Evolutionary conservation across 2,888 invertebrate genomes (phyloP).

Genomic region (Drosophila gaucha): DNA sequence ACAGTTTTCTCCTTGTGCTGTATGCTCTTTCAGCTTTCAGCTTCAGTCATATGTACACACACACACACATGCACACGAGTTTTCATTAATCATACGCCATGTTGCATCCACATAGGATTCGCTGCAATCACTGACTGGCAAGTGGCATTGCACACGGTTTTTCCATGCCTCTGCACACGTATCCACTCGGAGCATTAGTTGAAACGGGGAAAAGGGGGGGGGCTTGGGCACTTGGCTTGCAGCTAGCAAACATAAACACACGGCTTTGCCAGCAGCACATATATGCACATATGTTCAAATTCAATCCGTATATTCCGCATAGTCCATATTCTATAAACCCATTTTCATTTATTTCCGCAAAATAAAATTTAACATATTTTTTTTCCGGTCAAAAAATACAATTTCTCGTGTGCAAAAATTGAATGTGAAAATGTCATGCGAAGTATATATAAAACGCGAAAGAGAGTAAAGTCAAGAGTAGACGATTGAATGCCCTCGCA

Average conservation of each 20-base stretch:
- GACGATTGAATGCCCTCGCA: neutral
- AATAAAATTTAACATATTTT: slow-evolving; percentile 10
- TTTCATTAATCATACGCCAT: slow-evolving; percentile 75
- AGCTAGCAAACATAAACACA: slow-evolving; percentile 3
- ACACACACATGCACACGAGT: slow-evolving; percentile 27
- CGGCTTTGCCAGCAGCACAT: neutral
- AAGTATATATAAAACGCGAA: neutral
- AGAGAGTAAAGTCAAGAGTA: neutral
- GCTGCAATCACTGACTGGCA: slow-evolving; percentile 56
- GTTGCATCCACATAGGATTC: slow-evolving; percentile 62
- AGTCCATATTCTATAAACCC: slow-evolving; percentile 16
- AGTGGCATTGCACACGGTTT: slow-evolving; percentile 70
- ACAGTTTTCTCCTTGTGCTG: slow-evolving; percentile 24
- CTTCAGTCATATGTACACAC: slow-evolving; percentile 13
- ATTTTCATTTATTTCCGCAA: slow-evolving; percentile 14
- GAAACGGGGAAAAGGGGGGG: neutral
- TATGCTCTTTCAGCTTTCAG: slow-evolving; percentile 30
- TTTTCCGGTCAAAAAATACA: slow-evolving; percentile 5
- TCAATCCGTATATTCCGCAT: slow-evolving; percentile 24
- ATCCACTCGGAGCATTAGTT: slow-evolving; percentile 25
- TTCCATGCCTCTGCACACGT: slow-evolving; percentile 68
- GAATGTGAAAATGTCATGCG: neutral
- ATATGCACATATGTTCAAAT: slow-evolving; percentile 28
- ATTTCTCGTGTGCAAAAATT: neutral
- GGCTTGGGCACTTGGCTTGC: neutral